A percentile compares a stretch with the other conserved stretches of the same genome.
Conservation (phyloP, 2,797 vertebrate species). For the Centropyge bicolor region DNA sequence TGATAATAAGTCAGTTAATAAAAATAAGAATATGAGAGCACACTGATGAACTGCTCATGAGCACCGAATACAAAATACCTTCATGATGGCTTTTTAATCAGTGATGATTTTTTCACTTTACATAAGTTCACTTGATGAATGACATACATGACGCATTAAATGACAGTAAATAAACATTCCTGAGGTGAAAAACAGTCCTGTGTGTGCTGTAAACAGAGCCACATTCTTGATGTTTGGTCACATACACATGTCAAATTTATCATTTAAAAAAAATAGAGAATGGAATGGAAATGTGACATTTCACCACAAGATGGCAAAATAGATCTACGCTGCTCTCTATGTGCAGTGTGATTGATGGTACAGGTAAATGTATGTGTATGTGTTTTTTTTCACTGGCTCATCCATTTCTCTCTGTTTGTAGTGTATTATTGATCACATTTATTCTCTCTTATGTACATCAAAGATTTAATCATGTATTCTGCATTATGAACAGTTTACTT, state of each 20-base stretch:
- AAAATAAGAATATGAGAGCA: not conserved
- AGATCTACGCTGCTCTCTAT: not conserved
- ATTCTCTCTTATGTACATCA: not conserved
- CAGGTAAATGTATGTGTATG: not conserved
- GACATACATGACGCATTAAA: not conserved
- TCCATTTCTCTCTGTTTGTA: not conserved
- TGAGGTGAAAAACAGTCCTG: not conserved
- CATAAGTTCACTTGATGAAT: not conserved
- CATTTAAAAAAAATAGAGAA: not conserved
- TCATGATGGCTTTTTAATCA: no score
- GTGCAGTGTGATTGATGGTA: not conserved
- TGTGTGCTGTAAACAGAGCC: not conserved
- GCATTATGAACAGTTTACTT: not conserved
- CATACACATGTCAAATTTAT: not conserved
- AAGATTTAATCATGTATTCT: not conserved
- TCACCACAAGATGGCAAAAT: conserved; percentile 11
- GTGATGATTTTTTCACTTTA: not conserved
- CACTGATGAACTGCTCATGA: not conserved
- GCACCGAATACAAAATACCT: not conserved
- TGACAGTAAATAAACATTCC: not conserved
- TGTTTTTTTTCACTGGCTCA: not conserved
- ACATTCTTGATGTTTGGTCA: not conserved
- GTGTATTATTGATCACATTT: not conserved
- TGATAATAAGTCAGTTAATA: not conserved
- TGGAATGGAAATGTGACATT: not conserved